Conservation (phyloP, 2,797 vertebrate species). For the Chelon auratus region DNA sequence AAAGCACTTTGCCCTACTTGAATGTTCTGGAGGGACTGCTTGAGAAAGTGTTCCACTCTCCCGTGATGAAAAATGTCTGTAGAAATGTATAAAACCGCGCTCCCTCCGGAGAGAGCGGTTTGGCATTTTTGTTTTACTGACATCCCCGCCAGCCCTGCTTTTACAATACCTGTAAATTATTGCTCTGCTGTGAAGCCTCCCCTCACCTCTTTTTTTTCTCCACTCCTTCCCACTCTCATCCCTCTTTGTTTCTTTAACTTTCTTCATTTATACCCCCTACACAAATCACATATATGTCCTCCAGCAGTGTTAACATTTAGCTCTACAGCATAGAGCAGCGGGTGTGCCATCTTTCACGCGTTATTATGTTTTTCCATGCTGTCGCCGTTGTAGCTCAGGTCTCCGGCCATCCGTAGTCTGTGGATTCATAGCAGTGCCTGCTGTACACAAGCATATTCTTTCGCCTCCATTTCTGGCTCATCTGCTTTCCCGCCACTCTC, state of each 20-base stretch:
- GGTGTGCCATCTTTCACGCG: slow-evolving; percentile 26
- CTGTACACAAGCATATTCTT: slow-evolving; percentile 40
- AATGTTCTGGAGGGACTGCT: slow-evolving; percentile 66
- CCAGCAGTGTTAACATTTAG: slow-evolving; percentile 28
- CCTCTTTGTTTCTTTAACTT: slow-evolving; percentile 47
- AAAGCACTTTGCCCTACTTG: slow-evolving; percentile 62
- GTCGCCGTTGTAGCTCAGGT: slow-evolving; percentile 34
- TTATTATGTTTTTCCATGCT: slow-evolving; percentile 43
- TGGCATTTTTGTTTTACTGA: slow-evolving; percentile 78
- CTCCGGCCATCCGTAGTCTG: slow-evolving; percentile 29
- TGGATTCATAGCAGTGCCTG: slow-evolving; percentile 37
- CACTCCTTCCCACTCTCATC: slow-evolving; percentile 32
- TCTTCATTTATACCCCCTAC: slow-evolving; percentile 28
- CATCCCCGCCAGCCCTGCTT: slow-evolving; percentile 72
- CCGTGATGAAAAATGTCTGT: slow-evolving; percentile 69
- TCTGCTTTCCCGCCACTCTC: slow-evolving; percentile 51
- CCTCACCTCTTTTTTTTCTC: background rate
- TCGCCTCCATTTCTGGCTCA: slow-evolving; percentile 50
- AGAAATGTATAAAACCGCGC: slow-evolving; percentile 61
- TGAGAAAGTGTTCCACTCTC: slow-evolving; percentile 62
- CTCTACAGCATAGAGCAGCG: slow-evolving; percentile 8
- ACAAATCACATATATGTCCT: slow-evolving; percentile 44
- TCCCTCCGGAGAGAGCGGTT: slow-evolving; percentile 65
- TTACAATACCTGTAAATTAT: slow-evolving; percentile 81
- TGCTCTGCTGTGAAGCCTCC: slow-evolving; percentile 52